A percentile compares a stretch with the other conserved stretches of the same genome.
phyloP scores from a whole-genome alignment of 2,797 vertebrate species.

The Choloepus didactylus region DNA sequence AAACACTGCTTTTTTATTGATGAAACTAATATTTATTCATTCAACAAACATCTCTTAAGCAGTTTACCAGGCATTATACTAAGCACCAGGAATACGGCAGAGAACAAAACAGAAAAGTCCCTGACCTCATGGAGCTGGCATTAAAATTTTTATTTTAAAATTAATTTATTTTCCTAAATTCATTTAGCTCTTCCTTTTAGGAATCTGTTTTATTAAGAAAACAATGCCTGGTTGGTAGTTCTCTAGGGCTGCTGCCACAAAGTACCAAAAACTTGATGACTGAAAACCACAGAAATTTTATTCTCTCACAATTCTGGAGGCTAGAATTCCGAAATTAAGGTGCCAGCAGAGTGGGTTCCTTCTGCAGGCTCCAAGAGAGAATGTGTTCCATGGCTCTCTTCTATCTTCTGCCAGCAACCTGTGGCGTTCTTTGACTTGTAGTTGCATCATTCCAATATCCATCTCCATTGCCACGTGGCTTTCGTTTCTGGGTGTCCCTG shows the following conservation, averaged over 20 bases:
- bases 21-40: not conserved
- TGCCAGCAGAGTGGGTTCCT: no score
- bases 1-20: not conserved
- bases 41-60: not conserved
- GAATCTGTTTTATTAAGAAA: not conserved
- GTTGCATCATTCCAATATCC: not conserved
- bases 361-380: not conserved
- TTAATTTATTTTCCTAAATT: not conserved
- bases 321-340: not conserved
- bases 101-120: constrained; percentile 12
- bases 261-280: not conserved
- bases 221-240: not conserved
- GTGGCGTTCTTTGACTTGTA: not conserved
- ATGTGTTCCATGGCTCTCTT: not conserved
- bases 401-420: not conserved
- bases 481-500: not conserved
- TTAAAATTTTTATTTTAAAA: not conserved
- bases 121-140: not conserved
- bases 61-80: not conserved
- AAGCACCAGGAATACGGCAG: not conserved
- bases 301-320: not conserved
- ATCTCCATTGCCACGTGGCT: not conserved
- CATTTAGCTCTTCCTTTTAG: not conserved
- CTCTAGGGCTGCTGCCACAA: not conserved
- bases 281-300: not conserved